Percentiles rank a stretch among this genome's conserved stretches.
Conservation (phyloP, 1,140 invertebrate genomes). For the Ips typographus region DNA sequence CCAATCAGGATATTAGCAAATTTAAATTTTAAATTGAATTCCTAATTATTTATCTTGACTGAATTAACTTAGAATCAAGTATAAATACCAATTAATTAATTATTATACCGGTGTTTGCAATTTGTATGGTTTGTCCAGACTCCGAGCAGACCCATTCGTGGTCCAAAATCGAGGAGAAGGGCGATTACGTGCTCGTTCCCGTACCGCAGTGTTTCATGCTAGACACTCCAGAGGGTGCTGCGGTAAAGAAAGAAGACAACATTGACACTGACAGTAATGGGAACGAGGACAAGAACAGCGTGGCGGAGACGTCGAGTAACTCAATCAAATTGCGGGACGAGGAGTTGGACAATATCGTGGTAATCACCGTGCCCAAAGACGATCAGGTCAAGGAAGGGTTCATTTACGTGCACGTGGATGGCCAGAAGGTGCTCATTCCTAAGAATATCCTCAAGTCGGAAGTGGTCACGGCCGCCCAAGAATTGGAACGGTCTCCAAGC, state of each 20-base stretch:
- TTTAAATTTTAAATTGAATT: too few species aligned
- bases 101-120: too few species aligned
- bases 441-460: constrained; percentile 43
- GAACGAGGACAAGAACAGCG: constrained; percentile 33
- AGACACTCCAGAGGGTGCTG: constrained; percentile 7
- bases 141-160: neutral
- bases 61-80: too few species aligned
- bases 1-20: too few species aligned
- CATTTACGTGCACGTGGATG: constrained; percentile 42
- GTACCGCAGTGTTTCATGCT: constrained; percentile 14
- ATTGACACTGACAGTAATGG: constrained; percentile 8
- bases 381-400: constrained; percentile 37
- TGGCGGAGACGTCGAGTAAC: constrained; percentile 1
- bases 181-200: constrained; percentile 18
- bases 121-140: neutral
- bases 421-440: constrained; percentile 39
- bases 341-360: constrained; percentile 33
- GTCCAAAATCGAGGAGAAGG: constrained; percentile 1
- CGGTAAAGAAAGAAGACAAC: constrained; percentile 2
- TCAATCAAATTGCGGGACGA: constrained; percentile 28
- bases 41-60: too few species aligned
- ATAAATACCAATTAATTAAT: too few species aligned
- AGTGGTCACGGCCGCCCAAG: constrained; percentile 21
- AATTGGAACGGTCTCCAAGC: constrained; percentile 8
- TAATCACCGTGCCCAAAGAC: constrained; percentile 36